These are phyloP conservation scores for Archilochus colubris DNA, from an alignment of 2,113 vertebrate species.

Conservation along the genomic window DNA sequence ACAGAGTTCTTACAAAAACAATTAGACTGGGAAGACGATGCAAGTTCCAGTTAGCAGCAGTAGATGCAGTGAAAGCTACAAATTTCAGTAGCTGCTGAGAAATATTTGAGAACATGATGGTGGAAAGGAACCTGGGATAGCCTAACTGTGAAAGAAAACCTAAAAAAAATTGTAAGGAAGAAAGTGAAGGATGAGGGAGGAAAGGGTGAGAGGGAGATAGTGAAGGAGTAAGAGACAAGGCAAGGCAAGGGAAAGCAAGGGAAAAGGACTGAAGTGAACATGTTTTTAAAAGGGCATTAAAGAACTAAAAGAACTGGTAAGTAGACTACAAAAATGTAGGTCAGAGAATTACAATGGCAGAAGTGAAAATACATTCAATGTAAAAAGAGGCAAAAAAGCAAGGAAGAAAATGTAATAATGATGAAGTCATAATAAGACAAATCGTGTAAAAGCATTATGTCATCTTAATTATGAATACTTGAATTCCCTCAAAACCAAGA, in stretches of 20 bases:
- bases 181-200: not conserved
- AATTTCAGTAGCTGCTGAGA: not conserved
- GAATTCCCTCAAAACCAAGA: not conserved
- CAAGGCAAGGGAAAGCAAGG: not conserved
- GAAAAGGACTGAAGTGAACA: too few species aligned
- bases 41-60: not conserved
- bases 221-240: not conserved
- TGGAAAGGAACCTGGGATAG: not conserved
- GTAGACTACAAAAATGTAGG: not conserved
- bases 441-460: not conserved
- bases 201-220: not conserved
- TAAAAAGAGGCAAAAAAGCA: not conserved
- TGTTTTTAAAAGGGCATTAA: not conserved
- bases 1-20: not conserved
- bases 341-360: not conserved
- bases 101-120: not conserved
- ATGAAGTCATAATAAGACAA: not conserved
- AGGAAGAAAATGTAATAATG: not conserved
- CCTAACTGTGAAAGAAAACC: not conserved
- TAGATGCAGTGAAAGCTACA: not conserved
- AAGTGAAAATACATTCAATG: not conserved
- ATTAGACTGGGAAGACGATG: not conserved
- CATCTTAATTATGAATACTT: not conserved
- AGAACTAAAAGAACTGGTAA: not conserved
- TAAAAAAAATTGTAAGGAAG: not conserved